Conservation (phyloP, 2,797 vertebrate species). For the Platyrinchus mystaceus region DNA sequence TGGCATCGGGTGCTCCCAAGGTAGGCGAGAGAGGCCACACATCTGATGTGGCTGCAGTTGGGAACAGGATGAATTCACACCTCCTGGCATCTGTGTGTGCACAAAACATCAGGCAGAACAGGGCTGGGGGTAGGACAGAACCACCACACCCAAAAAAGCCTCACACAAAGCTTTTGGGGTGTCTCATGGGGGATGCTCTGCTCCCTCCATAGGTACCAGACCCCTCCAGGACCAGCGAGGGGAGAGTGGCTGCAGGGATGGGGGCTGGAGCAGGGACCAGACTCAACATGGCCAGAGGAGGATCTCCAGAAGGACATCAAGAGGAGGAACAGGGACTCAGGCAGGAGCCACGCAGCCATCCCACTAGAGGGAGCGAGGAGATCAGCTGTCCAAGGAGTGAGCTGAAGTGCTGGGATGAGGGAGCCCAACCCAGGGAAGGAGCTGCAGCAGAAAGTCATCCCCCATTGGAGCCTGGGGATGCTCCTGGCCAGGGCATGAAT, state of each 20-base stretch:
- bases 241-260: background rate
- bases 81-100: background rate
- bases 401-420: fast-evolving
- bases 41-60: background rate
- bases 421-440: background rate
- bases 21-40: background rate
- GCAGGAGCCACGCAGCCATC: background rate
- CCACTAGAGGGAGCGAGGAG: constrained; percentile 28
- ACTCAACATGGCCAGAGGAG: too few species aligned
- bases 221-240: background rate
- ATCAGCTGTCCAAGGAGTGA: background rate
- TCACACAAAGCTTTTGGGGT: background rate
- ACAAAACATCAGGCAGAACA: background rate
- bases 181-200: background rate
- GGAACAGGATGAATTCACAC: background rate
- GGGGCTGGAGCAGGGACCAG: background rate
- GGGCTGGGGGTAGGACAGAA: background rate
- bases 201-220: background rate
- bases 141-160: background rate
- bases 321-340: fast-evolving
- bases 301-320: background rate
- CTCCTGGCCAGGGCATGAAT: fast-evolving
- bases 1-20: background rate
- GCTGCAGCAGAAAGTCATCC: background rate
- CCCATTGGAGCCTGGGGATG: fast-evolving